Evolutionary conservation across 2,797 vertebrate genomes (phyloP), one percentile per base, ranked within the genome.

Genomic region (Hemibagrus guttatus): DNA sequence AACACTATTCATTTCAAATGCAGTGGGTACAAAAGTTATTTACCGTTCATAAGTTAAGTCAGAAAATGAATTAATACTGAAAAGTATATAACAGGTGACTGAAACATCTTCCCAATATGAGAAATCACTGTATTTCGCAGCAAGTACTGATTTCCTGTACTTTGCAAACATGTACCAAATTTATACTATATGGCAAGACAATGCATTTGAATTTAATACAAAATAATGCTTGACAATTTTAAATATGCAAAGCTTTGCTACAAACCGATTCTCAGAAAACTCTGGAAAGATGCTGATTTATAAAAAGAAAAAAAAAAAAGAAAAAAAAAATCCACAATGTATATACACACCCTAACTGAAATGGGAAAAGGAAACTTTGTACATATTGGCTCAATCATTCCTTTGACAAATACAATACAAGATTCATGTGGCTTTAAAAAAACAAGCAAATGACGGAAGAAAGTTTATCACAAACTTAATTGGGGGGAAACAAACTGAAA

Each of bases 41-140:
- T 85, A 79, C 80, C n/a, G 63, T 93, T 84, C 72, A 86, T 87
- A 91, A 91, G 91, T 95, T 92, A 93, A 93, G 90, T 93, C 91
- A 89, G 91, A 94, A 93, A 92, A 94, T 91, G 78, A 94, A 93
- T 95, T 94, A 96, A 96, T 93, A 96, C 96, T 96, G 95, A 95
- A 95, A 94, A 87, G 90, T 87, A 94, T 90, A 91, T 92, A 93
- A 94, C 93, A 93, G 93, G 90, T 93, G 85, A 92, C 92, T 91
- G 93, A 94, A 93, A 92, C 83, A 92, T 95, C 95, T 96, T 96
- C 95, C 95, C 96, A 96, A 96, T 96, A 95, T 96, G 96, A 96
- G 95, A 96, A 96, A 96, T 95, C 92, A 91, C 93, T 91, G 91
- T 84, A 92, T 94, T 94, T 94, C 95, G 93, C 94, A 92, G 81